phyloP scores from a whole-genome alignment of 2,797 vertebrate species.

The Anas bahamensis region DNA sequence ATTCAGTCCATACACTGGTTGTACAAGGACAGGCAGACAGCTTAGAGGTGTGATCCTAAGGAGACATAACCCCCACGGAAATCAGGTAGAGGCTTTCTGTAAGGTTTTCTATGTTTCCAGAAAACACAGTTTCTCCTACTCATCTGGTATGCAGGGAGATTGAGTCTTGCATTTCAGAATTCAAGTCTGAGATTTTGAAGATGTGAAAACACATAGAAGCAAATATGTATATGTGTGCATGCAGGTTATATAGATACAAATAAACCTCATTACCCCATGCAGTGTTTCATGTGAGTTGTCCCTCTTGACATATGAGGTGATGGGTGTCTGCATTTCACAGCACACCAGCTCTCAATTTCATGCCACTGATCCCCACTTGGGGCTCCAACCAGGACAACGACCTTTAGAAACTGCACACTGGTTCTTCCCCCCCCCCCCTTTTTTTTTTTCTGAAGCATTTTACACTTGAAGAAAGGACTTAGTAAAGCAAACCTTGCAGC shows the following conservation, averaged over 20 bases:
- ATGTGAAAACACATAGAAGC: background rate
- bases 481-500: background rate
- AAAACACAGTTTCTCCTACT: background rate
- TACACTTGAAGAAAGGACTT: background rate
- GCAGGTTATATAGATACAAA: background rate
- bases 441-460: background rate
- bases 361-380: fast-evolving
- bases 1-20: background rate
- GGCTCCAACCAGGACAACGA: background rate
- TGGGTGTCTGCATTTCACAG: background rate
- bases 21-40: background rate
- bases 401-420: constrained; percentile 1
- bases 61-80: background rate
- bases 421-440: background rate
- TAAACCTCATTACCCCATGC: background rate
- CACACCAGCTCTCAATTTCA: background rate
- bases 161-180: background rate
- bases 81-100: background rate
- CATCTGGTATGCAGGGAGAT: background rate
- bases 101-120: background rate
- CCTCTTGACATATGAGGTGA: background rate
- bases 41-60: background rate
- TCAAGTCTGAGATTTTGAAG: background rate
- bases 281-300: background rate
- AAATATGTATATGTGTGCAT: background rate